Percentiles rank a stretch among this genome's conserved stretches.
Evolutionary conservation across 2,113 vertebrate genomes (phyloP).

Genomic region (Pseudois nayaur): DNA sequence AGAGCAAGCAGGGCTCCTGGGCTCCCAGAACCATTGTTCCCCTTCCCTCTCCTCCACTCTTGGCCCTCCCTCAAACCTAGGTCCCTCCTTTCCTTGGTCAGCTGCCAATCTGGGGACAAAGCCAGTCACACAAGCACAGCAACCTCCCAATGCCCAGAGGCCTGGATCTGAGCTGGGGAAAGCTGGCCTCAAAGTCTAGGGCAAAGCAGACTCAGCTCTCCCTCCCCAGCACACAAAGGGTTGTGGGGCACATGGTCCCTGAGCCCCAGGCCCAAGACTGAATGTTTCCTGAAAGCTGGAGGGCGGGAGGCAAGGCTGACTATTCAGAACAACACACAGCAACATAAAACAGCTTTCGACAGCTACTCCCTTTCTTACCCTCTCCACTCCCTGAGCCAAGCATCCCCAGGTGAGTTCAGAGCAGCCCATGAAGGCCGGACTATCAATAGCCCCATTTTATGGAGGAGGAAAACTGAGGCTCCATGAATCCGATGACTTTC

Average conservation of each 20-base stretch:
- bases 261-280: not conserved
- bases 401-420: not conserved
- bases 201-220: not conserved
- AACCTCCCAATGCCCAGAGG: not conserved
- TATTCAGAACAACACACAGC: not conserved
- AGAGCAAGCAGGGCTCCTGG: not conserved
- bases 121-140: not conserved
- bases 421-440: rapidly evolving
- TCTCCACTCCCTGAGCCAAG: not conserved
- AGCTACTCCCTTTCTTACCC: not conserved
- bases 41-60: not conserved
- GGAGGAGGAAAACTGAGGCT: not conserved
- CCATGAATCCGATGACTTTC: not conserved
- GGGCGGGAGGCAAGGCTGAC: not conserved
- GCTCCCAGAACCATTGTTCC: not conserved
- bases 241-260: not conserved
- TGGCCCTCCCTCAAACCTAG: not conserved
- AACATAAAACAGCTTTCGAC: not conserved
- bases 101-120: not conserved
- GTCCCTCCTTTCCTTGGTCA: not conserved
- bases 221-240: not conserved
- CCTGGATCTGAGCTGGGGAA: not conserved
- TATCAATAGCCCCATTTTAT: not conserved
- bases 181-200: not conserved
- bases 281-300: not conserved